Conservation (phyloP, 2,797 vertebrate species). For the Pogoniulus pusillus region DNA sequence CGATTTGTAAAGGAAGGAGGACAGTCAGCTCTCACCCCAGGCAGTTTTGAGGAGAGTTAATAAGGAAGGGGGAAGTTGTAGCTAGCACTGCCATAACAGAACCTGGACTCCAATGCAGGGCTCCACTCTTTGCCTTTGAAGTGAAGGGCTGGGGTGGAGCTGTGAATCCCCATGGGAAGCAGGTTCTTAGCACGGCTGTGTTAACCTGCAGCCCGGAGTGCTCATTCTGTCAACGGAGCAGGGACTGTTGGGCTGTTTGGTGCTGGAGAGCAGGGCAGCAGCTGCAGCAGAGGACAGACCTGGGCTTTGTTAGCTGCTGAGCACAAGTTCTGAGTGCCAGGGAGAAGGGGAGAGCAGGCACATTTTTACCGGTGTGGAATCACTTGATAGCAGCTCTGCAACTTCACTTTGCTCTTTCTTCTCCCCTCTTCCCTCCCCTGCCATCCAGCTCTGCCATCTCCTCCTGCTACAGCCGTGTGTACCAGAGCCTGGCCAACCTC, state of each 20-base stretch:
- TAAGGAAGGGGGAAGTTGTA: conserved; percentile 17
- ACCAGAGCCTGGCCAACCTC: conserved; percentile 96
- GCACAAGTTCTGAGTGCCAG: background rate
- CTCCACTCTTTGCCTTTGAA: background rate
- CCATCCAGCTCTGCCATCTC: conserved; percentile 88
- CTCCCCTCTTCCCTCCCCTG: background rate
- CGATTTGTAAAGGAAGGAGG: conserved; percentile 26
- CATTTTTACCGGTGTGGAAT: background rate
- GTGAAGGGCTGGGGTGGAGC: background rate
- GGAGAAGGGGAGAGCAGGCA: background rate
- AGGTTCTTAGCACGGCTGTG: background rate
- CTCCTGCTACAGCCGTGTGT: conserved; percentile 94
- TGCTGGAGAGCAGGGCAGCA: background rate
- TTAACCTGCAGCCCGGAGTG: background rate
- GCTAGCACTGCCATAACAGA: conserved; percentile 1
- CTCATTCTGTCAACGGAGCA: background rate
- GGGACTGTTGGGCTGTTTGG: background rate
- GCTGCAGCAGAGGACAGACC: background rate
- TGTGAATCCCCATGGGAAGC: background rate
- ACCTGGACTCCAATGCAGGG: background rate
- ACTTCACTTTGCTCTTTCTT: background rate
- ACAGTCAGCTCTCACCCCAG: conserved; percentile 25
- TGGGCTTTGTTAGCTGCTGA: background rate
- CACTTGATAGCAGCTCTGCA: background rate
- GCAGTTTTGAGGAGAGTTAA: background rate